A percentile compares a stretch with the other conserved stretches of the same genome.
Evolutionary conservation across 2,797 vertebrate genomes (phyloP).

Genomic region (Alexandromys oeconomus): DNA sequence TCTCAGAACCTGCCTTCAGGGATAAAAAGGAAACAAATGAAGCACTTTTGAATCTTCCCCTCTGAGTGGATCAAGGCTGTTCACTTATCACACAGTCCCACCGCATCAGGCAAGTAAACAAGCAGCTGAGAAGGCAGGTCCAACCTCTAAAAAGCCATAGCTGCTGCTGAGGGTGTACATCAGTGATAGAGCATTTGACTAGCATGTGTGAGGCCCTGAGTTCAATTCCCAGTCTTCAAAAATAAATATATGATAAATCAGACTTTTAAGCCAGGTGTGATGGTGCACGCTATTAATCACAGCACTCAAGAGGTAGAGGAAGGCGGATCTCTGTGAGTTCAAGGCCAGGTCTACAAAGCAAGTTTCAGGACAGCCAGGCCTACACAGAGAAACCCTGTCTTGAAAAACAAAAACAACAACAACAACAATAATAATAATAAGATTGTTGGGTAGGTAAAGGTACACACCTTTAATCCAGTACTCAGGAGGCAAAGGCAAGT

Average conservation of each 20-base stretch:
- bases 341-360: not conserved
- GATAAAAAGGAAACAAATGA: conserved; percentile 15
- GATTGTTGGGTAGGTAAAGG: no score
- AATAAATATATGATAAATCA: not conserved
- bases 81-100: not conserved
- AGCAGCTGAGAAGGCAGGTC: not conserved
- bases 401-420: not conserved
- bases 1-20: conserved; percentile 19
- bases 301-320: no score
- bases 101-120: not conserved
- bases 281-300: no score
- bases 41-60: conserved; percentile 1
- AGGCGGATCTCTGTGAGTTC: not conserved
- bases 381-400: not conserved
- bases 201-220: not conserved
- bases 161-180: not conserved
- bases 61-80: not conserved
- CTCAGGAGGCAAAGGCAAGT: no score
- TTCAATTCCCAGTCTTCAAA: not conserved
- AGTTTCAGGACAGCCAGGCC: not conserved
- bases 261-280: not conserved
- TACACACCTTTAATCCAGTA: no score
- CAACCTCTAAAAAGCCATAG: not conserved
- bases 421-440: no score
- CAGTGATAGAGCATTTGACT: not conserved